A percentile compares a stretch with the other conserved stretches of the same genome.
These are phyloP conservation scores for Druon quercuslanigerum DNA, from an alignment of 1,140 invertebrate genomes.

Conservation along the genomic window DNA sequence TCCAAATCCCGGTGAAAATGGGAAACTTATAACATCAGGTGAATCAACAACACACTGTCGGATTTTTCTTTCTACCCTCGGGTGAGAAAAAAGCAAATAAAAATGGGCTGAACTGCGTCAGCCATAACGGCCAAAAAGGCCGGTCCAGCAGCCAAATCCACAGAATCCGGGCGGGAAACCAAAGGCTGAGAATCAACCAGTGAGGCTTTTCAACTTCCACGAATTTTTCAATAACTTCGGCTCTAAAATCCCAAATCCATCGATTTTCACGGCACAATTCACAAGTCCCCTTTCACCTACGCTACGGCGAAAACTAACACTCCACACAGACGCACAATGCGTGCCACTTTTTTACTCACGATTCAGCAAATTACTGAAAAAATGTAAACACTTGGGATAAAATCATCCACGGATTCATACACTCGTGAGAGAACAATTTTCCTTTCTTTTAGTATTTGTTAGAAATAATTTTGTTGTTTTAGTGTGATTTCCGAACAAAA, in stretches of 20 bases:
- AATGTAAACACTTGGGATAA: background rate
- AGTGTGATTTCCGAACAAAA: too few relatives aligned
- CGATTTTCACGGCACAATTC: conserved; percentile 27
- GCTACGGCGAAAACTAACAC: background rate
- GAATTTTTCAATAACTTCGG: background rate
- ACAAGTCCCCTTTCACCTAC: conserved; percentile 20
- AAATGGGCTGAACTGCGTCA: background rate
- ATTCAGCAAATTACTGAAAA: background rate
- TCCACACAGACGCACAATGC: background rate
- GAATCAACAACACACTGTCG: background rate
- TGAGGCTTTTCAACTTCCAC: conserved; percentile 5
- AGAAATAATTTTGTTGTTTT: too few relatives aligned
- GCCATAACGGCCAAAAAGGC: conserved; percentile 6
- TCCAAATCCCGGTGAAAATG: background rate
- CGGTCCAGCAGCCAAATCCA: background rate
- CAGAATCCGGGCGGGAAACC: background rate
- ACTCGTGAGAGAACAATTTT: too few relatives aligned
- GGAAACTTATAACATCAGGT: background rate
- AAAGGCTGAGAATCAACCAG: background rate
- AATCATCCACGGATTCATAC: background rate
- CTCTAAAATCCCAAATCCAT: conserved; percentile 18
- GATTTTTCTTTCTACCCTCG: background rate
- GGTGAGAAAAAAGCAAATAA: background rate
- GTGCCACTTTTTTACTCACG: conserved; percentile 8
- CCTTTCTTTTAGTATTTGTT: too few relatives aligned